These are phyloP conservation scores for Ahaetulla prasina DNA, from an alignment of 2,113 vertebrate genomes.

Conservation along the genomic window DNA sequence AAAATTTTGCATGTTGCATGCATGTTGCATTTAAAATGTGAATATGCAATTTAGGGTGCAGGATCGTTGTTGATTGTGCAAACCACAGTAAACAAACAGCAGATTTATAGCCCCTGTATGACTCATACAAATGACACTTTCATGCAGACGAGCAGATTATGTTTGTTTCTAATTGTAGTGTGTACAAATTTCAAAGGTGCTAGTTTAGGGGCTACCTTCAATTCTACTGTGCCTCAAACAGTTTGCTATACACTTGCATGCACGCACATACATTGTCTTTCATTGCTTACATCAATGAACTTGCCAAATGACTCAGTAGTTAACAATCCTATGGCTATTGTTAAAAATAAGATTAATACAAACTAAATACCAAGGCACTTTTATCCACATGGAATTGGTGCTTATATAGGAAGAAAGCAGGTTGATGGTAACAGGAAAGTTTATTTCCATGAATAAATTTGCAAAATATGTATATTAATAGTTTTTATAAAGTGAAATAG, in stretches of 20 bases:
- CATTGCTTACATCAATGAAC: neutral
- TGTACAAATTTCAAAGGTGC: neutral
- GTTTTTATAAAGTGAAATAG: conserved; percentile 33
- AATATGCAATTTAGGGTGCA: neutral
- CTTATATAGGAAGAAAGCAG: neutral
- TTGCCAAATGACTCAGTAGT: neutral
- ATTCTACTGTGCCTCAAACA: neutral
- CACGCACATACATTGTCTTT: neutral
- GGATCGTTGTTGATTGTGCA: neutral
- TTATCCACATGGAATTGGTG: neutral
- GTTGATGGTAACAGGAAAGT: neutral
- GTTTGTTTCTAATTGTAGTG: no score
- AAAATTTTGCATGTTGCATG: neutral
- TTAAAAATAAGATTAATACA: neutral
- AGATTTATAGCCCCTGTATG: neutral
- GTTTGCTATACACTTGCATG: neutral
- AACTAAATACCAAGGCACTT: neutral
- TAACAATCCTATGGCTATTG: neutral
- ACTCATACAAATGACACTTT: neutral
- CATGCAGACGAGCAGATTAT: neutral
- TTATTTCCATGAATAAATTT: conserved; percentile 7
- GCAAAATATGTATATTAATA: neutral
- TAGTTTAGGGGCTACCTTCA: neutral
- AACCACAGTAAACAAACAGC: neutral
- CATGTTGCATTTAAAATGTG: neutral